Percentiles rank a stretch among this genome's conserved stretches.
These are phyloP conservation scores for Acipenser ruthenus DNA, from an alignment of 2,797 vertebrate genomes.

Conservation along the genomic window DNA sequence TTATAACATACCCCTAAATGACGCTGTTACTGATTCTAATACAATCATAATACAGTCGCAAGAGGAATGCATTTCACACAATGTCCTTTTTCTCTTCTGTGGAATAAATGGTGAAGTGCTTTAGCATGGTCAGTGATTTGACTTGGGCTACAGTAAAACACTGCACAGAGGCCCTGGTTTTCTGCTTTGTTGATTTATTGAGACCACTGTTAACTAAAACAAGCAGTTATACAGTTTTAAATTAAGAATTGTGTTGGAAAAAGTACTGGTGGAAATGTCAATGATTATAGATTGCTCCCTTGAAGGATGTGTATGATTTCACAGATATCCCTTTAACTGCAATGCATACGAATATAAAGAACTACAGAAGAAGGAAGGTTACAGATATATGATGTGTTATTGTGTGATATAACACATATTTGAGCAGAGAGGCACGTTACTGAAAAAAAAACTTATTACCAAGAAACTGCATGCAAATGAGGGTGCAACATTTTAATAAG, in stretches of 20 bases:
- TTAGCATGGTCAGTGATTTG: neutral
- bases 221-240: constrained; percentile 10
- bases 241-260: neutral
- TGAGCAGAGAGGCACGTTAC: too few species aligned
- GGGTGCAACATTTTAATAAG: too few species aligned
- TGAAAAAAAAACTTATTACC: too few species aligned
- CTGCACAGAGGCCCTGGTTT: constrained; percentile 9
- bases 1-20: too few species aligned
- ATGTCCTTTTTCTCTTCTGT: too few species aligned
- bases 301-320: constrained; percentile 9
- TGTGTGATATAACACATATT: too few species aligned
- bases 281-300: constrained; percentile 12
- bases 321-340: constrained; percentile 10
- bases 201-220: constrained; percentile 13
- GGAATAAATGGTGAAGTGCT: neutral
- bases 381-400: too few species aligned
- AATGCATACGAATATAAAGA: neutral
- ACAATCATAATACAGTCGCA: too few species aligned
- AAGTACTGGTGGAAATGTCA: constrained; percentile 9
- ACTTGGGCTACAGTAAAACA: neutral
- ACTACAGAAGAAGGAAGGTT: too few species aligned
- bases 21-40: too few species aligned
- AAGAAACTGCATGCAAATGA: too few species aligned
- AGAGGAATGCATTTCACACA: too few species aligned
- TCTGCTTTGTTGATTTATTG: constrained; percentile 20